Evolutionary conservation across 2,888 invertebrate species (phyloP).

Genomic region (Mimas tiliae): DNA sequence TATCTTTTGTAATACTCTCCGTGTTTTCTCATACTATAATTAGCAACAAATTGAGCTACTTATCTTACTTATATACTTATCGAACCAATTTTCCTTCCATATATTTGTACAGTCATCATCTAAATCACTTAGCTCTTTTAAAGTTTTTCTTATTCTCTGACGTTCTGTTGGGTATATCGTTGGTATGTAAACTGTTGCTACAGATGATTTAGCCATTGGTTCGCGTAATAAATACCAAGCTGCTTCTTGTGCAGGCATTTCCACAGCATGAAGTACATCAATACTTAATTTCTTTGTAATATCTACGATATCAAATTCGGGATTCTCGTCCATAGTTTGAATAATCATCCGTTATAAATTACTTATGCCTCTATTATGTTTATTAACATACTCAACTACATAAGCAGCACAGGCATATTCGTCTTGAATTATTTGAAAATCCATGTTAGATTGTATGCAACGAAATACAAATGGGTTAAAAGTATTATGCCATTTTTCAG

Average conservation of each 20-base stretch:
- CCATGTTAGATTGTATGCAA: slow-evolving; percentile 54
- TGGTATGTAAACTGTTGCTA: slow-evolving; percentile 40
- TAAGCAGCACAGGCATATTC: slow-evolving; percentile 64
- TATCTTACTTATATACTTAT: slow-evolving; percentile 55
- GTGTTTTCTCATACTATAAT: slow-evolving; percentile 37
- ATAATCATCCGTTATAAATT: slow-evolving; percentile 52
- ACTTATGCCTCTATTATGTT: slow-evolving; percentile 54
- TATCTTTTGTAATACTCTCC: slow-evolving; percentile 7
- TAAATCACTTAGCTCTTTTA: slow-evolving; percentile 48
- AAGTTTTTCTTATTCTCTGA: slow-evolving; percentile 52
- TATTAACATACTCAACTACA: slow-evolving; percentile 65
- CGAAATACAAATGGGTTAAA: slow-evolving; percentile 44
- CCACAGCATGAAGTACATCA: slow-evolving; percentile 38
- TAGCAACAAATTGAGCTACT: slow-evolving; percentile 58
- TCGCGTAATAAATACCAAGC: slow-evolving; percentile 46
- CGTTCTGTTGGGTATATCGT: slow-evolving; percentile 54
- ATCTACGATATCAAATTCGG: slow-evolving; percentile 42
- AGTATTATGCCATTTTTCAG: not conserved
- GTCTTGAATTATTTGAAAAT: slow-evolving; percentile 60
- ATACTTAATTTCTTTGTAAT: slow-evolving; percentile 39
- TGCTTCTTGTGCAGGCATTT: slow-evolving; percentile 59
- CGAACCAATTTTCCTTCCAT: slow-evolving; percentile 60
- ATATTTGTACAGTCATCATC: slow-evolving; percentile 49
- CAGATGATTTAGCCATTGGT: slow-evolving; percentile 42
- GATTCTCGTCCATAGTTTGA: slow-evolving; percentile 40